Percentiles rank a stretch among this genome's conserved stretches.
These are phyloP conservation scores for Archivesica marissinica DNA, from an alignment of 1,140 invertebrate species.

Conservation along the genomic window DNA sequence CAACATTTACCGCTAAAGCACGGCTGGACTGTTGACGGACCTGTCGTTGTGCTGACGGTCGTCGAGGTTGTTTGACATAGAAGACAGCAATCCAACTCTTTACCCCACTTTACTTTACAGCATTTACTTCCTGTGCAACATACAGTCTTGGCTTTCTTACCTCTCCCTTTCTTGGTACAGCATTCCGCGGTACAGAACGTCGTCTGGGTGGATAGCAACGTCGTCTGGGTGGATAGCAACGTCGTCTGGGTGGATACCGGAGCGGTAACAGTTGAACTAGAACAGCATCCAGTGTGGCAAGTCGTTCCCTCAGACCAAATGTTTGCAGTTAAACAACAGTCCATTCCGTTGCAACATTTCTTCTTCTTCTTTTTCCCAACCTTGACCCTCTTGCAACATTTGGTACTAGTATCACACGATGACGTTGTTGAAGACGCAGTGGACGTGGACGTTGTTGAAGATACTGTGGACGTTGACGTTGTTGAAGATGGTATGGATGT, in stretches of 20 bases:
- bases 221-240: not conserved
- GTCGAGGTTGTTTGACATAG: no score
- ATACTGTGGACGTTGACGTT: not conserved
- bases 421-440: not conserved
- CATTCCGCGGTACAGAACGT: not conserved
- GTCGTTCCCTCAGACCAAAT: not conserved
- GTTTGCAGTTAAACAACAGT: not conserved
- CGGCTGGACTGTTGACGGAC: not conserved
- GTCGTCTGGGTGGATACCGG: not conserved
- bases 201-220: not conserved
- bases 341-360: not conserved
- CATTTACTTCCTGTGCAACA: constrained; percentile 10
- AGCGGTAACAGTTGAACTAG: not conserved
- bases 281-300: not conserved
- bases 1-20: constrained; percentile 1
- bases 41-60: no score
- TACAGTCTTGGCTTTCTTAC: no score
- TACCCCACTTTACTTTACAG: not conserved
- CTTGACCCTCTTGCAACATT: constrained; percentile 3
- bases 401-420: not conserved
- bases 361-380: not conserved
- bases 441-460: not conserved
- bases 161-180: not conserved
- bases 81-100: not conserved
- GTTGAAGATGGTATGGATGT: not conserved